phyloP scores from a whole-genome alignment of 1,140 invertebrate species.

The Teleopsis dalmanni region DNA sequence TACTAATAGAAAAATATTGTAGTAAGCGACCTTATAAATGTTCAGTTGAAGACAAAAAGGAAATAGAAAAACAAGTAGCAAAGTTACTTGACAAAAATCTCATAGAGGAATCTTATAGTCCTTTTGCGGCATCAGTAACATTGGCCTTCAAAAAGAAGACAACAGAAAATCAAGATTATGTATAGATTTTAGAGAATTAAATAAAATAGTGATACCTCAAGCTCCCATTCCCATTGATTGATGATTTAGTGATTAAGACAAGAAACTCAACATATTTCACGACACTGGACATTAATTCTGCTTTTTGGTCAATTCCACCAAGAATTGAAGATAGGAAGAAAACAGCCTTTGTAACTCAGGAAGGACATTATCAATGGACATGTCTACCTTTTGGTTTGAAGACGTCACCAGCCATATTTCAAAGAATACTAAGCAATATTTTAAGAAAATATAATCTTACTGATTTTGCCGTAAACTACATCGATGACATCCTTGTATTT shows the following conservation, averaged over 20 bases:
- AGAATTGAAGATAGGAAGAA: constrained; percentile 33
- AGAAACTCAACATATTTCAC: constrained; percentile 36
- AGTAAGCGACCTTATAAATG: constrained; percentile 37
- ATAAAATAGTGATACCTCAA: constrained; percentile 39
- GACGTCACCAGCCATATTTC: constrained; percentile 33
- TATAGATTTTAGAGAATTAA: constrained; percentile 36
- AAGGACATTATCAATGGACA: constrained; percentile 37
- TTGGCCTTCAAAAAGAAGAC: constrained; percentile 39
- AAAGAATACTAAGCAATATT: too few relatives aligned
- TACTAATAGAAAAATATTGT: constrained; percentile 36
- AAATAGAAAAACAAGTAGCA: constrained; percentile 35
- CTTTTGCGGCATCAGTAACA: constrained; percentile 38
- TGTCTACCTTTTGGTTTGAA: constrained; percentile 35
- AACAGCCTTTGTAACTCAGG: constrained; percentile 40
- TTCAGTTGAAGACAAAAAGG: constrained; percentile 32
- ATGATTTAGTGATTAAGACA: constrained; percentile 30
- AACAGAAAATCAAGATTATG: constrained; percentile 31
- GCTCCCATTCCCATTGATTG: constrained; percentile 34
- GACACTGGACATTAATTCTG: constrained; percentile 39
- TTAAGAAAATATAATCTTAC: too few relatives aligned
- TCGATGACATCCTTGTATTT: too few relatives aligned
- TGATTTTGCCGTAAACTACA: too few relatives aligned
- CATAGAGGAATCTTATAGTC: constrained; percentile 39
- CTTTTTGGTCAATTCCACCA: constrained; percentile 43
- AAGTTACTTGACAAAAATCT: constrained; percentile 35